Base-by-base conservation (phyloP, 2,888 invertebrate genomes). In the Drosophila mimetica region DNA sequence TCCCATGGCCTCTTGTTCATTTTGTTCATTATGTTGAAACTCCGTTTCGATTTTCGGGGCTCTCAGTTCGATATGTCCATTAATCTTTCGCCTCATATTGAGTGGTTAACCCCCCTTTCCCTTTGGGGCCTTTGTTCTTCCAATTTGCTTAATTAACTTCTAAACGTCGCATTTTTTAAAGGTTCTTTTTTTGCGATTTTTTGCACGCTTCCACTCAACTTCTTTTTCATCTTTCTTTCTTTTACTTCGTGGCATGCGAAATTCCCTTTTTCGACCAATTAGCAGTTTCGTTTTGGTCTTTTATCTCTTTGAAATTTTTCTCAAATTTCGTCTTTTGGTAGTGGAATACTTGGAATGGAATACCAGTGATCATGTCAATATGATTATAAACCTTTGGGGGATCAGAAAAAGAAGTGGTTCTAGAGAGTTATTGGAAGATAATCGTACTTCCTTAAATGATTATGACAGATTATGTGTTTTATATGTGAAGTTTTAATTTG, bases 111-210 rank as follows among this genome's bases (percentile, higher is more conserved):
- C n/a, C 25, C 54, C 9, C 20, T 37, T 20, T 37, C 9, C 44
- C n/a, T 8, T 20, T 66, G 41, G 63, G 65, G 69, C 72, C 72
- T 82, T 83, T 83, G 77, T 65, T 80, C 71, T 76, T 52, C 74
- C 78, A 86, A 82, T 82, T 82, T 82, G 66, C 76, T 86, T 82
- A 86, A 82, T 82, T 84, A 86, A 86, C 81, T 86, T 82, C 87
- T 84, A 86, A 86, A 80, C 87, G 81, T 82, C 74, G 76, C 81
- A 84, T 81, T 61, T 36, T 36, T 36, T 36, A 11, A 34, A 13
- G n/a, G 2, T 52, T 60, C 22, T 44, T 30, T 30, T 54, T 44
- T 58, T 36, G 32, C 32, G 16, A 46, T 48, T 37, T 54, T 64
- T 76, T 36, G 51, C 50, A 64, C 59, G 53, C 74, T 50, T 39